phyloP scores from a whole-genome alignment of 2,113 vertebrate genomes.

The Illadopsis cleaveri region DNA sequence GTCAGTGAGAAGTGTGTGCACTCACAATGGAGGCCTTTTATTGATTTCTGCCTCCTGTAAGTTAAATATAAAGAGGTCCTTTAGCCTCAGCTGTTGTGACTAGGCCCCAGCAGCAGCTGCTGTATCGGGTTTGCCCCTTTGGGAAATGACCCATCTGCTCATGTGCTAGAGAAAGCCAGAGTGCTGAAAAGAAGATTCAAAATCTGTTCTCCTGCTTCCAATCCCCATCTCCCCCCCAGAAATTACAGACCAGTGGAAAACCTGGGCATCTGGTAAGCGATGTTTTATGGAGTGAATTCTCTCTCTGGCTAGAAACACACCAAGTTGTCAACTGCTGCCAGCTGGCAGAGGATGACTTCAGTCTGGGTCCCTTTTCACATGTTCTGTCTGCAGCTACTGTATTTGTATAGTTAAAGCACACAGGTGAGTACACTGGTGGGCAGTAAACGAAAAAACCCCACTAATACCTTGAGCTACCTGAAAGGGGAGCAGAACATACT shows the following conservation, averaged over 20 bases:
- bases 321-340: background rate
- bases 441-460: background rate
- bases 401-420: background rate
- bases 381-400: background rate
- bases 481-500: background rate
- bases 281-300: background rate
- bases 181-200: background rate
- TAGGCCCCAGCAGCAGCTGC: conserved; percentile 62
- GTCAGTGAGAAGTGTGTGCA: background rate
- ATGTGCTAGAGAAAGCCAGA: background rate
- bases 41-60: conserved; percentile 48
- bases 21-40: conserved; percentile 65
- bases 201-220: conserved; percentile 11
- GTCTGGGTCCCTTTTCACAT: background rate
- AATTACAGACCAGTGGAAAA: conserved; percentile 6
- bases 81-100: conserved; percentile 64
- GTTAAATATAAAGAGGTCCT: conserved; percentile 50
- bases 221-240: background rate
- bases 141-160: conserved; percentile 71
- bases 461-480: accelerated
- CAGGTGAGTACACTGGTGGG: background rate
- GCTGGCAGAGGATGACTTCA: background rate
- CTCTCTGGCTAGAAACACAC: background rate
- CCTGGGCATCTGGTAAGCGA: background rate
- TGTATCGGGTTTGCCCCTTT: conserved; percentile 37